Evolutionary conservation across 2,113 vertebrate genomes (phyloP), one percentile per base, ranked within the genome.

Genomic region (Glaucidium brasilianum): DNA sequence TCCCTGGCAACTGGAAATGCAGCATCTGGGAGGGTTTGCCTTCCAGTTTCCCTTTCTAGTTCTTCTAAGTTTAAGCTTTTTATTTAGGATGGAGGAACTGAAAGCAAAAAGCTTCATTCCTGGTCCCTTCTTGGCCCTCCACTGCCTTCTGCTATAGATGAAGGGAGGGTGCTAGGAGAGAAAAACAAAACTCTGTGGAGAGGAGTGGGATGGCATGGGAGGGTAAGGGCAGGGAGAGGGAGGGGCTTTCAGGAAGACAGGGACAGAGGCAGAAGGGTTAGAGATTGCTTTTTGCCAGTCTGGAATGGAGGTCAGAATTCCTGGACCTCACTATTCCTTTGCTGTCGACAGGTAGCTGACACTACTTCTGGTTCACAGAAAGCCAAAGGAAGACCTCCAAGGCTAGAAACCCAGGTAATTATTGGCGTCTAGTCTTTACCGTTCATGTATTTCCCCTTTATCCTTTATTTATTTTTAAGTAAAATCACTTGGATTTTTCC

Each of bases 61-160:
- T 34, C 18, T 34, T 35, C 13, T 5, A 5, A 30, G 5, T 11
- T 47, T 4, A 43, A 45, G 10, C 1, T 25, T 77, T 85, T 52
- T 20, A 2, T 43, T 32, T 47, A 16, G 14, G 17, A 17, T 30
- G 47, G 41, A 50, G 43, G 43, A 71, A 72, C 21, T 29, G 19
- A 34, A 39, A 85, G 35, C 41, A 43, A 32, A 22, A 45, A 12
- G 3, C 26, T 69, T 37, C 4, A 0, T 21, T 45, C 11, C 12
- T 1, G 0, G 3, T 19, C 3, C 5, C 1, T 49, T 2, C 52
- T 16, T 2, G 8, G 45, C 26, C 34, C 7, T 30, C 22, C 3
- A 4, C n/a, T 0, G 0, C 22, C 12, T 37, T 26, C 19, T 0
- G 0, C 63, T 29, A 1, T 0, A 9, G 58, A 5, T 3, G 5